A percentile compares a stretch with the other conserved stretches of the same genome.
Evolutionary conservation across 2,888 invertebrate species (phyloP).

Genomic region (Helicoverpa assulta): DNA sequence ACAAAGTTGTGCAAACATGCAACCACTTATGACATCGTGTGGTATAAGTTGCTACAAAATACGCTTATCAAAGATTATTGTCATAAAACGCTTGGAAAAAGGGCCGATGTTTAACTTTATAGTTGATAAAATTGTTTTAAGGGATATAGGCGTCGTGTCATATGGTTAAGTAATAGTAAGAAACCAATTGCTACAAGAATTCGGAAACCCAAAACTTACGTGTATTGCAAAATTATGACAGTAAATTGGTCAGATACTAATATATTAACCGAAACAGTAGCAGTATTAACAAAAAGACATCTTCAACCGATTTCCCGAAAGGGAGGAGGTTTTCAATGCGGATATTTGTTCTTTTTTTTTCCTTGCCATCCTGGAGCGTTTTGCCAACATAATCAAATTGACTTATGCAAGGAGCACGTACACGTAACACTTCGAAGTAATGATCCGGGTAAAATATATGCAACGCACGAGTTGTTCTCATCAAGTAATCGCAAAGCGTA

Average conservation of each 20-base stretch:
- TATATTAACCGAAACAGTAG: too few relatives aligned
- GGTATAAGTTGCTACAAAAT: slow-evolving; percentile 10
- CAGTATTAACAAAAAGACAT: too few relatives aligned
- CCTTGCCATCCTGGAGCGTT: background rate
- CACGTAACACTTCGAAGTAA: slow-evolving; percentile 15
- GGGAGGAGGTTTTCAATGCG: too few relatives aligned
- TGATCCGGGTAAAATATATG: slow-evolving; percentile 27
- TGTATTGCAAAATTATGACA: too few relatives aligned
- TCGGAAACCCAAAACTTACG: slow-evolving; percentile 1
- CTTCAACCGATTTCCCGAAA: too few relatives aligned
- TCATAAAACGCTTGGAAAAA: background rate
- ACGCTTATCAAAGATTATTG: slow-evolving; percentile 22
- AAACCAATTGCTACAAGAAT: background rate
- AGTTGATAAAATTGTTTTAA: too few relatives aligned
- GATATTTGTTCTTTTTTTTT: too few relatives aligned
- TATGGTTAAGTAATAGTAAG: background rate
- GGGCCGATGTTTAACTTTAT: background rate
- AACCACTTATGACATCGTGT: slow-evolving; percentile 27
- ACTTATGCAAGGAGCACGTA: background rate
- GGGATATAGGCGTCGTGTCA: background rate
- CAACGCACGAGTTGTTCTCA: slow-evolving; percentile 20
- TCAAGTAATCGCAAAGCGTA: slow-evolving; percentile 19
- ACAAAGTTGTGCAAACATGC: slow-evolving; percentile 34
- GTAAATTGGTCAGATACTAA: too few relatives aligned
- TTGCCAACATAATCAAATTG: background rate